Conservation (phyloP, 1,140 invertebrate species). For the Heliconius hewitsoni region DNA sequence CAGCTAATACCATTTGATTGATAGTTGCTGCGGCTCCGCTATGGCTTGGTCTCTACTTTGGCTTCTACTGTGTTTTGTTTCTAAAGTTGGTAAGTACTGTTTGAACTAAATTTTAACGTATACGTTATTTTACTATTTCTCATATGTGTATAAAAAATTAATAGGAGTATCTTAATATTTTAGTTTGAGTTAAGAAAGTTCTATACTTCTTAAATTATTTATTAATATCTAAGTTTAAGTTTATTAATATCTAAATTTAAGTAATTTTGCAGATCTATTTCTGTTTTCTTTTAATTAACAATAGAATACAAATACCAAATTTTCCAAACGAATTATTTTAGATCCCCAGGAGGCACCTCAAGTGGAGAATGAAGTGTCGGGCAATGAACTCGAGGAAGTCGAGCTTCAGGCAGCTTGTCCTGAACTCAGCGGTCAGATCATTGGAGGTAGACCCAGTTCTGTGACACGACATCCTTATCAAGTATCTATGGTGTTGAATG, state of each 20-base stretch:
- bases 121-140: not conserved
- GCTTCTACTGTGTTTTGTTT: conserved; percentile 41
- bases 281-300: not conserved
- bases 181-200: too few relatives aligned
- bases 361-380: conserved; percentile 42
- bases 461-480: conserved; percentile 71
- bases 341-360: conserved; percentile 63
- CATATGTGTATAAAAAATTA: too few relatives aligned
- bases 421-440: conserved; percentile 73
- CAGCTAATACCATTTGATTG: conserved; percentile 41
- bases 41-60: conserved; percentile 44
- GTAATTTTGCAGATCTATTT: too few relatives aligned
- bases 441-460: conserved; percentile 67
- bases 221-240: too few relatives aligned
- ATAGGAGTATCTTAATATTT: too few relatives aligned
- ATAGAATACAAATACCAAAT: not conserved
- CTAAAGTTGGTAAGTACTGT: conserved; percentile 48
- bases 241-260: too few relatives aligned
- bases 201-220: too few relatives aligned
- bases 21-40: conserved; percentile 30
- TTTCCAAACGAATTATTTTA: conserved; percentile 37
- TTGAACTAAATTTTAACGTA: not conserved
- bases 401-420: conserved; percentile 64
- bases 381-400: conserved; percentile 49
- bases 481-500: conserved; percentile 73